phyloP scores from a whole-genome alignment of 2,797 vertebrate genomes.

The Gymnothorax javanicus region DNA sequence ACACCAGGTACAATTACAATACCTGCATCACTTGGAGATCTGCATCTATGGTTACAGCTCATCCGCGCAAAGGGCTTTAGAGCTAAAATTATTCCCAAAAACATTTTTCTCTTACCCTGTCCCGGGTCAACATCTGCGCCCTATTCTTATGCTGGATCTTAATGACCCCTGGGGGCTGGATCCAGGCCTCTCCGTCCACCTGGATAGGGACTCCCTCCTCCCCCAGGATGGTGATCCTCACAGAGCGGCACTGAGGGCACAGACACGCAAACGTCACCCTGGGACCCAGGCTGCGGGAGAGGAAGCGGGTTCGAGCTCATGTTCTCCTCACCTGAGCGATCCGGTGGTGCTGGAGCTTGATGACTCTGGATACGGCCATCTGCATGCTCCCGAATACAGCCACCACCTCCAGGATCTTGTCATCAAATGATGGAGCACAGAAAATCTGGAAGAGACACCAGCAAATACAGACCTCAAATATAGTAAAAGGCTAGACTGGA shows the following conservation, averaged over 20 bases:
- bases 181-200: constrained; percentile 96
- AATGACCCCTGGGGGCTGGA: constrained; percentile 94
- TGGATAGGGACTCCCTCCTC: constrained; percentile 95
- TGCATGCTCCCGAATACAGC: constrained; percentile 97
- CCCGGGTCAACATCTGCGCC: constrained; percentile 96
- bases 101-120: constrained; percentile 78
- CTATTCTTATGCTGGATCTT: constrained; percentile 97
- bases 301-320: neutral
- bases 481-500: neutral
- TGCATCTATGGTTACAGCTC: too few relatives aligned
- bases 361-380: constrained; percentile 96
- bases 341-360: constrained; percentile 95
- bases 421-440: constrained; percentile 94
- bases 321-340: constrained; percentile 87
- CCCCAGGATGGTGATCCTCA: constrained; percentile 96
- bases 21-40: too few relatives aligned
- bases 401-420: constrained; percentile 96
- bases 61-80: too few relatives aligned
- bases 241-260: constrained; percentile 85
- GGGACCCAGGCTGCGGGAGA: neutral
- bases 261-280: neutral
- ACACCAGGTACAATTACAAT: too few relatives aligned
- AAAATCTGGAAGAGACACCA: constrained; percentile 80
- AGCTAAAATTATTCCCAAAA: too few relatives aligned
- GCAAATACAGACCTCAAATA: neutral